Evolutionary conservation across 2,888 invertebrate genomes (phyloP), one percentile per base, ranked within the genome.

Genomic region (Plebejus anna): DNA sequence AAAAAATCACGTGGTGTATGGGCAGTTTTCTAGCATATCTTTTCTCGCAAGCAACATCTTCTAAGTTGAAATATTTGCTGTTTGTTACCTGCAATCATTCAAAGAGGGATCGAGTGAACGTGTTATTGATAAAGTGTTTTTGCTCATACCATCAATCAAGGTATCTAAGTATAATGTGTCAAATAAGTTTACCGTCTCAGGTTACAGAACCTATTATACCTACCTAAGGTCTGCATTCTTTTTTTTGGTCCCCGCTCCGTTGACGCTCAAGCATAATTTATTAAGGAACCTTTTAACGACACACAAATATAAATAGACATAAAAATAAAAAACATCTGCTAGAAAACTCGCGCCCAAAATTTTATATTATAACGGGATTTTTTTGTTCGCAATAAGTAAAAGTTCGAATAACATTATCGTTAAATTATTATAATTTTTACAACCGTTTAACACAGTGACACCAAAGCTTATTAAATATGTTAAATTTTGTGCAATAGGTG

Each of bases 81-180:
- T 28, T 22, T 28, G 61, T 61, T 22, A 28, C 61, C 13, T 13
- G 51, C 16, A 55, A 2, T 9, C 47, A 59, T 22, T 11, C 4
- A 61, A 61, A 61, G 11, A 61, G 22, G 22, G 7, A 5, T 59
- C 7, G n/a, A 22, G 42, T 51, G 32, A 76, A 75, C 70, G 28
- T 72, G 78, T 75, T 76, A 71, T 77, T 77, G 77, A 75, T 78
- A 78, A 78, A 80, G 78, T 78, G 78, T 78, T 79, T 79, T 78
- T 76, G 78, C 78, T 76, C 77, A 51, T 71, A 57, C 77, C 80
- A 92, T 93, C 91, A 92, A 92, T 92, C 91, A 89, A 84, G 84
- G 85, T 84, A 84, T 84, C 84, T 83, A 81, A 84, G 85, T 85
- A 88, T 92, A 92, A 92, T 80, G 83, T 80, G 80, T 81, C 81